Conservation (phyloP, 2,113 vertebrate genomes). For the Lamprotornis superbus region DNA sequence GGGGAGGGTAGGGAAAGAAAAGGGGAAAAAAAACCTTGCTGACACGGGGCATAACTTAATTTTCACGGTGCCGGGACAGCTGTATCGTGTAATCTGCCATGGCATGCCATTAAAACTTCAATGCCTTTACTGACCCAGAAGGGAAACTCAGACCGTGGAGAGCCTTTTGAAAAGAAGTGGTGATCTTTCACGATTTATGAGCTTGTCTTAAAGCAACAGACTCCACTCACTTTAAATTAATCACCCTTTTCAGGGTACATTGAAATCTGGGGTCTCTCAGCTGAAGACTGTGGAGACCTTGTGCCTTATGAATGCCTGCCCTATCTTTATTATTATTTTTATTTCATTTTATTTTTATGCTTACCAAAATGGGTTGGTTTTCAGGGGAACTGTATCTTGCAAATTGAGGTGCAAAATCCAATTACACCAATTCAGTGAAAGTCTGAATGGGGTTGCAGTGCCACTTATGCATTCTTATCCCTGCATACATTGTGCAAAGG, state of each 20-base stretch:
- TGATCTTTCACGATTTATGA: constrained; percentile 96
- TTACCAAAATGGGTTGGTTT: background rate
- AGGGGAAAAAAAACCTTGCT: constrained; percentile 87
- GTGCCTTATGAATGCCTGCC: constrained; percentile 58
- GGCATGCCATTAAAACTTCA: constrained; percentile 98
- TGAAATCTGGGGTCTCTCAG: constrained; percentile 75
- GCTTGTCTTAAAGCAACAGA: constrained; percentile 95
- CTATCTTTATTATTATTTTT: constrained; percentile 54
- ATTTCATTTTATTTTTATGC: constrained; percentile 47
- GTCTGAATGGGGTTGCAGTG: constrained; percentile 43
- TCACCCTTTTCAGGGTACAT: constrained; percentile 83
- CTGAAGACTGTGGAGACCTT: constrained; percentile 62
- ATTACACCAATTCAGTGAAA: constrained; percentile 46
- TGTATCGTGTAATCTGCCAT: constrained; percentile 99
- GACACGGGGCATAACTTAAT: constrained; percentile 99
- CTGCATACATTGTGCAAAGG: constrained; percentile 52
- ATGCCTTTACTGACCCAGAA: constrained; percentile 98
- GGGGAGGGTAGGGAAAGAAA: constrained; percentile 74
- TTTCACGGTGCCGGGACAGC: constrained; percentile 99
- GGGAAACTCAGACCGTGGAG: constrained; percentile 91
- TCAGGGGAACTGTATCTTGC: constrained; percentile 53
- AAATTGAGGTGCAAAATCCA: constrained; percentile 67
- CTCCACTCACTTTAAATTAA: constrained; percentile 91
- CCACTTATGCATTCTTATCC: constrained; percentile 52
- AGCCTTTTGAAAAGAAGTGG: constrained; percentile 92